Conservation (phyloP, 2,113 vertebrate species). For the Gymnogyps californianus region DNA sequence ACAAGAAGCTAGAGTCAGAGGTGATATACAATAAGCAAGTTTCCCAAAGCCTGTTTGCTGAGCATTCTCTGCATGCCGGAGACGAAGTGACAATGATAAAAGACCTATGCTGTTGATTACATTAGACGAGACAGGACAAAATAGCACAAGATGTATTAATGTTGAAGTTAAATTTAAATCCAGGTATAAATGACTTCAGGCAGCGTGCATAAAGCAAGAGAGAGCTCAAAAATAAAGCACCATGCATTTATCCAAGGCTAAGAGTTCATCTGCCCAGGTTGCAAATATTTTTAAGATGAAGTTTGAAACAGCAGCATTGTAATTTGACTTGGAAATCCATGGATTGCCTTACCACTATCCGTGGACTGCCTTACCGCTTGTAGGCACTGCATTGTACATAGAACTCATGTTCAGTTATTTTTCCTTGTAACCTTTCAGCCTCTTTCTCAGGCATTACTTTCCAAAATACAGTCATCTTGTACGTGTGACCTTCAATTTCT, state of each 20-base stretch:
- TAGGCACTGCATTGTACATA: not conserved
- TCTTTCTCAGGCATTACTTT: not conserved
- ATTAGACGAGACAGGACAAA: constrained; percentile 67
- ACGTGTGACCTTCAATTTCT: not conserved
- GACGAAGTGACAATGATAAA: constrained; percentile 68
- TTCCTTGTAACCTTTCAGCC: not conserved
- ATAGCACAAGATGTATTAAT: constrained; percentile 62
- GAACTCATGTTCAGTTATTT: not conserved
- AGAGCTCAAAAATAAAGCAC: not conserved
- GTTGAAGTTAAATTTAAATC: constrained; percentile 64
- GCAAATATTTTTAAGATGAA: not conserved
- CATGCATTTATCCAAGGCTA: not conserved
- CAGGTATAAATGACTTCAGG: not conserved
- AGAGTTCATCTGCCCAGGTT: not conserved
- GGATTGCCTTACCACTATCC: not conserved
- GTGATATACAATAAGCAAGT: constrained; percentile 48
- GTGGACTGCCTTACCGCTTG: fast-evolving
- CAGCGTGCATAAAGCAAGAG: not conserved
- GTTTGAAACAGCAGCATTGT: not conserved
- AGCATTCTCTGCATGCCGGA: not conserved
- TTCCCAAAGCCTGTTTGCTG: constrained; percentile 39
- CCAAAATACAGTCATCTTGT: not conserved
- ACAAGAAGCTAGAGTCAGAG: constrained; percentile 36
- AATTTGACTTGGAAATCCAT: not conserved
- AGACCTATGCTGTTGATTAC: constrained; percentile 44